Evolutionary conservation across 64 coral and sea anemone genomes (phyloP).

Genomic region (Stichodactyla helianthus): DNA sequence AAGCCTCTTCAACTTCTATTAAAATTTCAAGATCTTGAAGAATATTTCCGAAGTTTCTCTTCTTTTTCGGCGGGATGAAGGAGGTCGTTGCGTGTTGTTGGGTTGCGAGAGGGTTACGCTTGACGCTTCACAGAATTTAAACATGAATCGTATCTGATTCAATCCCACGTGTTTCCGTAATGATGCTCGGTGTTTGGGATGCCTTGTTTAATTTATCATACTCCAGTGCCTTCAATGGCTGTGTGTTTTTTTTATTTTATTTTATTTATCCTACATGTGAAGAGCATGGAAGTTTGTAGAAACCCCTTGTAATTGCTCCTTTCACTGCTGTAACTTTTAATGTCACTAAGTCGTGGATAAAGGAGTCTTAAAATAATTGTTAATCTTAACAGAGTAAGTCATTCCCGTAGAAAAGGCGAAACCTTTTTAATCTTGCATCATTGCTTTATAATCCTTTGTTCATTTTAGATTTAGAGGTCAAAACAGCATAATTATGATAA

Average conservation of each 20-base stretch:
- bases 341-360: no score
- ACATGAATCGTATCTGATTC: background rate
- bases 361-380: no score
- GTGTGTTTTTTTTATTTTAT: no score
- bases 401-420: background rate
- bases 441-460: background rate
- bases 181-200: background rate
- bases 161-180: background rate
- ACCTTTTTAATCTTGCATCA: background rate
- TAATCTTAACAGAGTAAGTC: no score
- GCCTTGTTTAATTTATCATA: background rate
- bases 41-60: background rate
- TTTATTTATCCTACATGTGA: no score
- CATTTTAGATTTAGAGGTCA: background rate
- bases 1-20: no score
- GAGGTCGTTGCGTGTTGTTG: background rate
- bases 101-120: background rate
- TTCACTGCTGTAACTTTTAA: no score
- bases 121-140: background rate
- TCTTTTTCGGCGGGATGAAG: background rate
- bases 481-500: background rate
- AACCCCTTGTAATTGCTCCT: no score
- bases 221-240: background rate
- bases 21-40: background rate
- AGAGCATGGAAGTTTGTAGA: no score